phyloP scores from a whole-genome alignment of 2,797 vertebrate genomes.

The Rhinogobio ventralis region DNA sequence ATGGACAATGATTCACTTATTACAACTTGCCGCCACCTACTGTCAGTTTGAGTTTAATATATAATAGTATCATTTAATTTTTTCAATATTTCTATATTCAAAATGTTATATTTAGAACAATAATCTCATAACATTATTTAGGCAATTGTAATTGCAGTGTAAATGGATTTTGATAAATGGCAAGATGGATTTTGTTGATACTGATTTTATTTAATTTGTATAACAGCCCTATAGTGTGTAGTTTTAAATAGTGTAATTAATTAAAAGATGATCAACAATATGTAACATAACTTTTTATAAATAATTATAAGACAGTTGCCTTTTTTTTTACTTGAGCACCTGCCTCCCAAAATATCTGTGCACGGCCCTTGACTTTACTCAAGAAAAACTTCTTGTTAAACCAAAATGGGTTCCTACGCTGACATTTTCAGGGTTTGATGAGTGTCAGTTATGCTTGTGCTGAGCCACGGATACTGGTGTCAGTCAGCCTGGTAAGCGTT shows the following conservation, averaged over 20 bases:
- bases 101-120: neutral
- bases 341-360: neutral
- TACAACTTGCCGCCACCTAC: neutral
- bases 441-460: constrained; percentile 65
- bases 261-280: neutral
- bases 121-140: neutral
- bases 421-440: neutral
- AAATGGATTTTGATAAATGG: neutral
- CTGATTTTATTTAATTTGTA: neutral
- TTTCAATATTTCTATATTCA: no score
- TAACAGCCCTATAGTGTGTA: neutral
- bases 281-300: neutral
- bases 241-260: neutral
- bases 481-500: constrained; percentile 81
- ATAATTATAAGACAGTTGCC: neutral
- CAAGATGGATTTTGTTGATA: neutral
- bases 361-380: neutral
- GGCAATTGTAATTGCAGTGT: neutral
- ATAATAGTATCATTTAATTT: neutral
- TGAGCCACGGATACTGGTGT: constrained; percentile 76
- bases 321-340: neutral
- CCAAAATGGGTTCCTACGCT: neutral
- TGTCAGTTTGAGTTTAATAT: neutral
- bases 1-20: neutral
- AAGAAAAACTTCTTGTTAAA: neutral